phyloP scores from a whole-genome alignment of 1,140 invertebrate species.

The Anastrepha ludens region DNA sequence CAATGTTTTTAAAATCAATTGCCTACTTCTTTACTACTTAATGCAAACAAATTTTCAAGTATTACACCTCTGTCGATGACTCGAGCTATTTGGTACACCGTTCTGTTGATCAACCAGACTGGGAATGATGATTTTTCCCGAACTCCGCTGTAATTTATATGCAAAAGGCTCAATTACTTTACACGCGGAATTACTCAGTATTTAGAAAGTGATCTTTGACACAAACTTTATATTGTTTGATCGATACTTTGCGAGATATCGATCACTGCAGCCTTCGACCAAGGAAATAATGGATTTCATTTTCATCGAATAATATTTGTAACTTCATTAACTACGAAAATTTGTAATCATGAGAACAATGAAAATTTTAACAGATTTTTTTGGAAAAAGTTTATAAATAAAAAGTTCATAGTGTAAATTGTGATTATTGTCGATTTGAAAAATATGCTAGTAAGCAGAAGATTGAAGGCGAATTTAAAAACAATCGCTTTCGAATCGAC shows the following conservation, averaged over 20 bases:
- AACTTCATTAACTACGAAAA: too few relatives aligned
- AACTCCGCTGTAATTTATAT: neutral
- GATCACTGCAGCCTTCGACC: too few relatives aligned
- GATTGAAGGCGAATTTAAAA: conserved; percentile 25
- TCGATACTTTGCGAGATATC: too few relatives aligned
- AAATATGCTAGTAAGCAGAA: conserved; percentile 25
- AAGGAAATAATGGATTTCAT: too few relatives aligned
- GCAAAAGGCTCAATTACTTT: neutral
- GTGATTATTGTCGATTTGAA: neutral
- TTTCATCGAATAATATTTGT: too few relatives aligned
- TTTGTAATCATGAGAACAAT: too few relatives aligned
- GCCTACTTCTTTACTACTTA: conserved; percentile 54
- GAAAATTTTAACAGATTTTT: too few relatives aligned
- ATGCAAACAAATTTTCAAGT: conserved; percentile 35
- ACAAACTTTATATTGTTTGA: neutral
- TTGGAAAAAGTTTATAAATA: too few relatives aligned
- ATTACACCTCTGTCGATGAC: too few relatives aligned
- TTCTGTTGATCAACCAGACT: neutral
- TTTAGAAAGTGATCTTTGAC: neutral
- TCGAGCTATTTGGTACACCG: neutral
- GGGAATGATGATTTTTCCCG: neutral
- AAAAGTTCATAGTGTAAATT: too few relatives aligned
- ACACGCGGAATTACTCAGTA: neutral
- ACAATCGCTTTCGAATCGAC: conserved; percentile 51
- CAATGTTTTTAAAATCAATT: conserved; percentile 47